Evolutionary conservation across 2,113 vertebrate species (phyloP).

Genomic region (Hucho hucho): DNA sequence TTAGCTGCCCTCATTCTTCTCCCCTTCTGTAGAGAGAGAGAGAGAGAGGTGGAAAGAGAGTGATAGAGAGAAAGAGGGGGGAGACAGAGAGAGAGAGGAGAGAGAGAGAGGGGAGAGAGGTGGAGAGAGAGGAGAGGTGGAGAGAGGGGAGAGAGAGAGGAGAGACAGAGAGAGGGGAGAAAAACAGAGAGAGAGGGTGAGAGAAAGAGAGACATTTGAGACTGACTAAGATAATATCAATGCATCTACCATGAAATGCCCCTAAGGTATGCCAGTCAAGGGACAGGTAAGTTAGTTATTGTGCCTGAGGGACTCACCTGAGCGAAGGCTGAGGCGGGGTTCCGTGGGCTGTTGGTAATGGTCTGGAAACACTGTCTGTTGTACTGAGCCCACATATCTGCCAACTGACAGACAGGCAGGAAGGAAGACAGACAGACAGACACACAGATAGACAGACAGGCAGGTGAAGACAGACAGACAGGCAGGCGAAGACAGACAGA

Average conservation of each 20-base stretch:
- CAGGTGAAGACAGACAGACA: no score
- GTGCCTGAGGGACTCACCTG: background rate
- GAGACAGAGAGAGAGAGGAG: background rate
- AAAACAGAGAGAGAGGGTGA: no score
- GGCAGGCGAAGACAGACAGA: no score
- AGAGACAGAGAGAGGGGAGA: no score
- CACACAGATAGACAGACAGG: background rate
- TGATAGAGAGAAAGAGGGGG: background rate
- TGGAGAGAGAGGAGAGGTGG: no score
- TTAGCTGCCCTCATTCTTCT: background rate
- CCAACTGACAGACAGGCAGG: background rate
- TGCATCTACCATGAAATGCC: background rate
- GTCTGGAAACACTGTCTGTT: background rate
- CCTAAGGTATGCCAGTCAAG: background rate
- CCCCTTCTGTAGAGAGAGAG: background rate
- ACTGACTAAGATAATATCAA: no score
- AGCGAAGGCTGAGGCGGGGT: background rate
- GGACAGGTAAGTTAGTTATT: background rate
- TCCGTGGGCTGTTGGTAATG: background rate
- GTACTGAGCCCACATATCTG: conserved; percentile 1
- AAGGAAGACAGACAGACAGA: background rate
- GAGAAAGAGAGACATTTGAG: no score
- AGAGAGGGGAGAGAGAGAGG: no score
- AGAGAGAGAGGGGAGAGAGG: no score
- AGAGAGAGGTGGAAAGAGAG: no score